phyloP scores from a whole-genome alignment of 2,113 vertebrate species.

The Malurus elegans region DNA sequence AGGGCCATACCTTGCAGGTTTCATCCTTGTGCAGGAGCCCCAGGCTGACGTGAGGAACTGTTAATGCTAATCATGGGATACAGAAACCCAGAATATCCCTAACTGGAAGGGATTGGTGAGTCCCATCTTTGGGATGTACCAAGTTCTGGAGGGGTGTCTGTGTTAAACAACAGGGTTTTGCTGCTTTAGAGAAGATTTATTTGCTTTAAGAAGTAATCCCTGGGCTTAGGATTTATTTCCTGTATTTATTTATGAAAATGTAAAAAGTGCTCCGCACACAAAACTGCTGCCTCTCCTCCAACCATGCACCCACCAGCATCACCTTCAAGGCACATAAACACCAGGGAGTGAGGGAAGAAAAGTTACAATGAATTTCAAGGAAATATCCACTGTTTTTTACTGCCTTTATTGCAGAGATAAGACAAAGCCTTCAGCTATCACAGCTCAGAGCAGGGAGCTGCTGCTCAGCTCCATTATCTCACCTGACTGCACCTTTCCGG shows the following conservation, averaged over 20 bases:
- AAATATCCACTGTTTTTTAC: neutral
- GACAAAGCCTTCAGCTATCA: neutral
- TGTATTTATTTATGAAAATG: neutral
- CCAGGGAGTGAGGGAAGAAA: neutral
- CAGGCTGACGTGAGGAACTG: neutral
- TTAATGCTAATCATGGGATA: neutral
- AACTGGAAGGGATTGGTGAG: neutral
- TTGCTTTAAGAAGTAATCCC: neutral
- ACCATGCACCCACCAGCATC: neutral
- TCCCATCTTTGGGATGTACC: neutral
- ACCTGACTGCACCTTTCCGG: neutral
- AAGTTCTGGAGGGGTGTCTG: neutral
- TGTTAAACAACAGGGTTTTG: neutral
- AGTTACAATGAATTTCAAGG: neutral
- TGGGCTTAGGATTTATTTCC: neutral
- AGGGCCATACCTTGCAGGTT: neutral
- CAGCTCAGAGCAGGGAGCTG: neutral
- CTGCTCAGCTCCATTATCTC: neutral
- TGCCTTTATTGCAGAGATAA: neutral
- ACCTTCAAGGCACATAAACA: neutral
- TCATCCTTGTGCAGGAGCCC: too few species aligned
- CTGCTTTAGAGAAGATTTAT: neutral
- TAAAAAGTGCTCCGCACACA: neutral
- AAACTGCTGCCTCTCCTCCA: neutral
- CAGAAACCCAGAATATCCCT: neutral